Percentiles rank a stretch among this genome's conserved stretches.
These are phyloP conservation scores for Ceryle rudis DNA, from an alignment of 2,797 vertebrate species.

Conservation along the genomic window DNA sequence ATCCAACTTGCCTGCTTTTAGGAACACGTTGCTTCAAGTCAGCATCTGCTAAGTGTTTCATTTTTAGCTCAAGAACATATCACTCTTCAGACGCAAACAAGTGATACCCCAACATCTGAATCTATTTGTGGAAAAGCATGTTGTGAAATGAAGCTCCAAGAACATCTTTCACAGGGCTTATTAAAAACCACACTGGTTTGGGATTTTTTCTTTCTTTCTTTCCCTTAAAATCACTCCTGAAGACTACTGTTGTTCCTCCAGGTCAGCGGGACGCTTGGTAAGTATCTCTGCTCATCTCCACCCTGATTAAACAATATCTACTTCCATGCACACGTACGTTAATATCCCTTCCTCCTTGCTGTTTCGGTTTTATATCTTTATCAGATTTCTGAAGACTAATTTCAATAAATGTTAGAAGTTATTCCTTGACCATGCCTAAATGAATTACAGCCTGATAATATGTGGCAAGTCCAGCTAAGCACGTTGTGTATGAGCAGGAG, in stretches of 20 bases:
- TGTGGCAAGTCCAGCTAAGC: neutral
- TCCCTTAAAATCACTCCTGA: neutral
- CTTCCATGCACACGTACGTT: neutral
- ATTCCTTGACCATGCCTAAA: neutral
- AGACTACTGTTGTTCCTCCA: neutral
- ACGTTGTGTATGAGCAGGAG: neutral
- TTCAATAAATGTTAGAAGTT: neutral
- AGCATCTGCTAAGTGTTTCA: conserved; percentile 55
- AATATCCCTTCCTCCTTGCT: neutral
- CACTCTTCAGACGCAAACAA: conserved; percentile 28
- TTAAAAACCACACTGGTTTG: neutral
- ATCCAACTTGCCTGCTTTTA: neutral
- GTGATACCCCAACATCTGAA: conserved; percentile 34
- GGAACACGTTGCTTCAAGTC: neutral
- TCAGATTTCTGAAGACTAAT: neutral
- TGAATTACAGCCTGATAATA: neutral
- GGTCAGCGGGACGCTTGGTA: neutral
- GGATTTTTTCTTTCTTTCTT: neutral
- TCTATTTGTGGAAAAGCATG: neutral
- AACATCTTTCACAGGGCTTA: neutral
- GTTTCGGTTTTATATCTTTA: neutral
- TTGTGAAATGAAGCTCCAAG: neutral
- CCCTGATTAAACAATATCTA: neutral
- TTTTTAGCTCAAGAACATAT: conserved; percentile 50
- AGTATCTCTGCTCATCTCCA: neutral